Percentiles rank a stretch among this genome's conserved stretches.
These are phyloP conservation scores for Entelurus aequoreus DNA, from an alignment of 2,113 vertebrate species.

Conservation along the genomic window DNA sequence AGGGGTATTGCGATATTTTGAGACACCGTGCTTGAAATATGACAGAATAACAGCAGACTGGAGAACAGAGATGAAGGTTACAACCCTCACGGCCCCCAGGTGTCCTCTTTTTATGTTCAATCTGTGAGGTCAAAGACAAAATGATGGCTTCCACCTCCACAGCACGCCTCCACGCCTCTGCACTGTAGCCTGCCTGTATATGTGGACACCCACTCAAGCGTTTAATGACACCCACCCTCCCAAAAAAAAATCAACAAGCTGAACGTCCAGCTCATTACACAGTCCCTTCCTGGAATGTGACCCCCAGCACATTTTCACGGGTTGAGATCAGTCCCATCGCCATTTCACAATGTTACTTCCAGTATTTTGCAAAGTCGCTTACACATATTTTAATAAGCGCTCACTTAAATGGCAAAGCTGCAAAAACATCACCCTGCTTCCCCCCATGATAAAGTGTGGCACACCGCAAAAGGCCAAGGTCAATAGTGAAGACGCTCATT, in stretches of 20 bases:
- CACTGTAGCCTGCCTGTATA: neutral
- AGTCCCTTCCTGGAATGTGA: too few relatives aligned
- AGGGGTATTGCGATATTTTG: neutral
- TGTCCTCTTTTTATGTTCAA: neutral
- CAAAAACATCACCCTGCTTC: neutral
- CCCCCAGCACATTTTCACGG: neutral
- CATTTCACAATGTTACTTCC: too few relatives aligned
- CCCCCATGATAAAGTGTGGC: neutral
- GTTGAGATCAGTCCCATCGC: too few relatives aligned
- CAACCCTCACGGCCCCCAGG: neutral
- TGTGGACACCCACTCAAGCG: neutral
- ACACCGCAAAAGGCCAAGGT: neutral
- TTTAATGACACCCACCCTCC: neutral
- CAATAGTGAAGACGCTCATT: neutral
- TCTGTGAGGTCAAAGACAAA: slow-evolving; percentile 8
- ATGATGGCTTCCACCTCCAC: slow-evolving; percentile 7
- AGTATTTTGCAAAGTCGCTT: too few relatives aligned
- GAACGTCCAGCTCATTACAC: neutral
- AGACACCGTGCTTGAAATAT: neutral
- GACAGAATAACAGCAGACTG: neutral
- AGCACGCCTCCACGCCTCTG: neutral
- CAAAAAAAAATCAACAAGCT: neutral
- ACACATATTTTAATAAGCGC: too few relatives aligned
- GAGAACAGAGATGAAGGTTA: neutral
- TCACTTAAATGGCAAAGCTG: neutral